A percentile compares a stretch with the other conserved stretches of the same genome.
phyloP scores from a whole-genome alignment of 2,888 invertebrate genomes.

The Tipula helvola region DNA sequence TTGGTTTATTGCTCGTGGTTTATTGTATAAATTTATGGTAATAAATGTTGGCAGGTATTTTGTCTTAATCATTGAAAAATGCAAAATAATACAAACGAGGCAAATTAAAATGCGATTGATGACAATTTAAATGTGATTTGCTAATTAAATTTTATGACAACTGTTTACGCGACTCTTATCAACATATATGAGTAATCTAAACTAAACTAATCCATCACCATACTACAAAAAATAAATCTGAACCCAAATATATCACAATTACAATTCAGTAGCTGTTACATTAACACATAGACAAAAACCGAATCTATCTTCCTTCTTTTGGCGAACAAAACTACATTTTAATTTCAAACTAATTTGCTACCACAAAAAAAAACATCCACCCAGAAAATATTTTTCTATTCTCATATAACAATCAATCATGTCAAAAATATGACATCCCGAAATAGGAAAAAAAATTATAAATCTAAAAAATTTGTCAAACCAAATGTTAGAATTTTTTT shows the following conservation, averaged over 20 bases:
- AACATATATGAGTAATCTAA: not conserved
- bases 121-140: not conserved
- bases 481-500: not conserved
- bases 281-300: not conserved
- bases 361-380: not conserved
- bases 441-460: not conserved
- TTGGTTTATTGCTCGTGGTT: not conserved
- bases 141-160: not conserved
- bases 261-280: not conserved
- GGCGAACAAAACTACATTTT: not conserved
- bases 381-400: not conserved
- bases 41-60: not conserved
- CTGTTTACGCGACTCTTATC: not conserved
- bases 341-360: not conserved
- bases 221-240: not conserved
- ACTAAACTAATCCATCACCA: not conserved
- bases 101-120: not conserved
- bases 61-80: not conserved
- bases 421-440: not conserved
- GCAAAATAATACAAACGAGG: not conserved
- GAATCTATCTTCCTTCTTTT: not conserved
- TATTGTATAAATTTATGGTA: not conserved
- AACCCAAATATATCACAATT: not conserved
- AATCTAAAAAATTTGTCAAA: slow-evolving; percentile 4
- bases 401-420: not conserved